Conservation (phyloP, 2,113 vertebrate genomes). For the Myrmophylax atrothorax region DNA sequence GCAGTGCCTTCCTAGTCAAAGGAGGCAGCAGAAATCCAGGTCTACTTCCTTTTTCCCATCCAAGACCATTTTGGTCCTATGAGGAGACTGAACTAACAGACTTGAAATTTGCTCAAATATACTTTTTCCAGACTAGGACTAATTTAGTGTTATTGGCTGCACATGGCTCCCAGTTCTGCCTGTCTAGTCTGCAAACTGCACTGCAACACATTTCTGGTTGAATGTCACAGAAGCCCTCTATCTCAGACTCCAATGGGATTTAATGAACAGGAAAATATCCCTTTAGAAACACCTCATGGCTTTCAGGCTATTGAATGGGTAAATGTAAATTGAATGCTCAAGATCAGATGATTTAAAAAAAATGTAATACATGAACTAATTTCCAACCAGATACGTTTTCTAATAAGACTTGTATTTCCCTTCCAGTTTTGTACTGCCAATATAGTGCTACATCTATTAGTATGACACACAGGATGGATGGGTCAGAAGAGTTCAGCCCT, state of each 20-base stretch:
- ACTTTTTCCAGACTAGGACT: neutral
- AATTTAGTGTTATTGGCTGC: constrained; percentile 1
- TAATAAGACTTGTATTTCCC: neutral
- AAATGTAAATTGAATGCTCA: constrained; percentile 13
- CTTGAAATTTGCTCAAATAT: neutral
- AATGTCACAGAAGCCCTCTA: neutral
- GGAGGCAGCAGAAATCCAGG: neutral
- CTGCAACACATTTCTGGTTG: neutral
- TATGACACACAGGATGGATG: neutral
- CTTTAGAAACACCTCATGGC: constrained; percentile 25
- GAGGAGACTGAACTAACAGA: neutral
- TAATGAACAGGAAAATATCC: constrained; percentile 46
- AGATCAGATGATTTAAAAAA: neutral
- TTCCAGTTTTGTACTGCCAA: neutral
- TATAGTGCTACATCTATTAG: neutral
- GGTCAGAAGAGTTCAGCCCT: neutral
- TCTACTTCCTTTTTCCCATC: neutral
- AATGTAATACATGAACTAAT: neutral
- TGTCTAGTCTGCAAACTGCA: constrained; percentile 11
- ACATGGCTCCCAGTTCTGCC: neutral
- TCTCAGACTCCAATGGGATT: neutral
- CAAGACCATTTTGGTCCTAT: neutral
- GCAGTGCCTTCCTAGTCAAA: neutral
- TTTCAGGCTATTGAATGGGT: neutral
- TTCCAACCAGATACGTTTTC: neutral